Conservation (phyloP, 2,797 vertebrate species). For the Dromococcyx pavoninus region DNA sequence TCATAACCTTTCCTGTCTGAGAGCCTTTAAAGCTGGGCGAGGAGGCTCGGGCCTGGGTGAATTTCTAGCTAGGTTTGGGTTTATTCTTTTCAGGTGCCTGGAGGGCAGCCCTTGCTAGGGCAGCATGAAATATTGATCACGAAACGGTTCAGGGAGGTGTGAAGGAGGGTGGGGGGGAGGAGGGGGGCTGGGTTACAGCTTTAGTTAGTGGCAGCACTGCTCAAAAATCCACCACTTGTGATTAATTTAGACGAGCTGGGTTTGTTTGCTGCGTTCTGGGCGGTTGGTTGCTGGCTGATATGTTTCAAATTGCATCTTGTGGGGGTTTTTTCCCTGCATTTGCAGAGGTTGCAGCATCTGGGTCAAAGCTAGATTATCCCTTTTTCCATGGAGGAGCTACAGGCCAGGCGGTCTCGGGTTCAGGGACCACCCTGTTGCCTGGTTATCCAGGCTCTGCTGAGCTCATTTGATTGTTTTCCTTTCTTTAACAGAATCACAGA, state of each 20-base stretch:
- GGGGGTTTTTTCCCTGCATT: not conserved
- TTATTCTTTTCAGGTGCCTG: not conserved
- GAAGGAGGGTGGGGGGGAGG: not conserved
- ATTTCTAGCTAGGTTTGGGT: not conserved
- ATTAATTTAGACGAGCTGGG: not conserved
- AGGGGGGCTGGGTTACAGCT: not conserved
- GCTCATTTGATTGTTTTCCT: not conserved
- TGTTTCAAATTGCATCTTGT: not conserved
- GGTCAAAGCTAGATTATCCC: conserved; percentile 48
- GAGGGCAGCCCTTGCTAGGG: conserved; percentile 18
- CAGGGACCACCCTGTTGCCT: not conserved
- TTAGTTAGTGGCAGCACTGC: not conserved
- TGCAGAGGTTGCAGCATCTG: not conserved
- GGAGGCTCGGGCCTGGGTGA: not conserved
- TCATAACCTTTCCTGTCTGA: not conserved
- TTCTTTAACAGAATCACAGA: not conserved
- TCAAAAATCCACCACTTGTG: not conserved
- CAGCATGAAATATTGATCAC: conserved; percentile 60
- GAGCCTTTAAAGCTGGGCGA: not conserved
- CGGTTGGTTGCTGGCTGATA: not conserved
- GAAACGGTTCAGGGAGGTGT: not conserved
- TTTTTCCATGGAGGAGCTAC: not conserved
- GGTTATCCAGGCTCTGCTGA: not conserved
- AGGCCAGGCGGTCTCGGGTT: accelerated
- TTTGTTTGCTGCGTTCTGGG: not conserved